Percentiles rank a stretch among this genome's conserved stretches.
Evolutionary conservation across 2,888 invertebrate species (phyloP).

Genomic region (Dugesia japonica): DNA sequence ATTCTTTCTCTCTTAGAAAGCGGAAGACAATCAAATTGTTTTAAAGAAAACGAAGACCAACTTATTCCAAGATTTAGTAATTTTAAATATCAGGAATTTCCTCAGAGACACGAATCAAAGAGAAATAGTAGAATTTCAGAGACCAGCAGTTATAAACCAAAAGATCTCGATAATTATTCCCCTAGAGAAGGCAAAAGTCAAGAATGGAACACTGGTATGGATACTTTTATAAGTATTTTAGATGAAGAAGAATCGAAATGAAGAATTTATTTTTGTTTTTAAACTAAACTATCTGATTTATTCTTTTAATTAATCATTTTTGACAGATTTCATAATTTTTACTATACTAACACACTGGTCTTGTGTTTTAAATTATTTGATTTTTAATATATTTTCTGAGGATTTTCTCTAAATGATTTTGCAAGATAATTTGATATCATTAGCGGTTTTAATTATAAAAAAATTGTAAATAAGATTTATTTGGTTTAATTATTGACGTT

Average conservation of each 20-base stretch:
- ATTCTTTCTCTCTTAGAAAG: neutral
- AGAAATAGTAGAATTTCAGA: neutral
- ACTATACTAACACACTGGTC: neutral
- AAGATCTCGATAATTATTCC: neutral
- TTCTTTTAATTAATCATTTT: neutral
- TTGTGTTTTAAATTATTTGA: neutral
- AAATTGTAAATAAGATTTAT: neutral
- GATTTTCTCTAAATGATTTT: neutral
- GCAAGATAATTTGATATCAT: neutral
- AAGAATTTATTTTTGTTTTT: neutral
- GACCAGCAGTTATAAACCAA: neutral
- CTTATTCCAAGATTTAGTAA: neutral
- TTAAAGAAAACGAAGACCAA: neutral
- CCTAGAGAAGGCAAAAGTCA: neutral
- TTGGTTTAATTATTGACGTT: neutral
- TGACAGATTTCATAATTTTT: constrained; percentile 13
- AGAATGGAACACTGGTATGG: neutral
- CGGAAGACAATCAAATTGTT: neutral
- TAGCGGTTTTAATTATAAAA: neutral
- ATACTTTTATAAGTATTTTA: neutral
- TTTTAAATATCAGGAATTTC: neutral
- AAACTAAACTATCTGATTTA: neutral
- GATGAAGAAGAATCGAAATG: neutral
- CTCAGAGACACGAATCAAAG: neutral
- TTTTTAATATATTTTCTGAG: neutral